Percentiles rank a stretch among this genome's conserved stretches.
Conservation (phyloP, 1,140 invertebrate genomes). For the Trichogramma pretiosum region DNA sequence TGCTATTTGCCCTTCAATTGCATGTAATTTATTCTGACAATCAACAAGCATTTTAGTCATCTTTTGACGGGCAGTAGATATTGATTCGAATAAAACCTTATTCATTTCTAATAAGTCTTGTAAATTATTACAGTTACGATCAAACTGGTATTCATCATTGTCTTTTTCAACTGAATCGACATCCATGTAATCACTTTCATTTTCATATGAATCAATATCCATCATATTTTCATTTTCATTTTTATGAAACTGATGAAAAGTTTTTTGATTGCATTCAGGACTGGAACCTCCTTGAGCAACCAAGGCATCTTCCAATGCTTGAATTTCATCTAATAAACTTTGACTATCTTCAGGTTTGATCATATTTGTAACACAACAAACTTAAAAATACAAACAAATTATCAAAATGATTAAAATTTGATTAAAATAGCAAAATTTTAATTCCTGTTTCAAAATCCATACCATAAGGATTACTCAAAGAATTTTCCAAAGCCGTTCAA, state of each 20-base stretch:
- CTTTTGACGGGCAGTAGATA: conserved; percentile 22
- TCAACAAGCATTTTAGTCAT: conserved; percentile 23
- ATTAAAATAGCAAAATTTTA: too few relatives aligned
- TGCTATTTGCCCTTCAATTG: conserved; percentile 16
- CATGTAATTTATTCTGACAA: conserved; percentile 24
- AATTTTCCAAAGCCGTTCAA: too few relatives aligned
- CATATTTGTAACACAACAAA: too few relatives aligned
- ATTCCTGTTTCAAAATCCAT: too few relatives aligned
- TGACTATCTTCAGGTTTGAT: conserved; percentile 30
- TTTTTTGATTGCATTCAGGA: too few relatives aligned
- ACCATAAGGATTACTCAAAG: too few relatives aligned
- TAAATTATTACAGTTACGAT: conserved; percentile 11
- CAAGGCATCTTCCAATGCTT: conserved; percentile 29
- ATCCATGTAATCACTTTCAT: background rate
- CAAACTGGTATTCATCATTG: too few relatives aligned
- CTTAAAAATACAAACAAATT: too few relatives aligned
- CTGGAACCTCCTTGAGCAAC: too few relatives aligned
- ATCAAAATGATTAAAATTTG: too few relatives aligned
- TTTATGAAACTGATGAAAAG: too few relatives aligned
- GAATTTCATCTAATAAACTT: conserved; percentile 31
- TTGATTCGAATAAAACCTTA: conserved; percentile 20
- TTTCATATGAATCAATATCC: background rate
- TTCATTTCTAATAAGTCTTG: conserved; percentile 25
- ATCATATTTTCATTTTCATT: background rate
- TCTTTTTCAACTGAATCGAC: conserved; percentile 2